Evolutionary conservation across 2,888 invertebrate species (phyloP), one percentile per base, ranked within the genome.

Genomic region (Antheraea assamensis): DNA sequence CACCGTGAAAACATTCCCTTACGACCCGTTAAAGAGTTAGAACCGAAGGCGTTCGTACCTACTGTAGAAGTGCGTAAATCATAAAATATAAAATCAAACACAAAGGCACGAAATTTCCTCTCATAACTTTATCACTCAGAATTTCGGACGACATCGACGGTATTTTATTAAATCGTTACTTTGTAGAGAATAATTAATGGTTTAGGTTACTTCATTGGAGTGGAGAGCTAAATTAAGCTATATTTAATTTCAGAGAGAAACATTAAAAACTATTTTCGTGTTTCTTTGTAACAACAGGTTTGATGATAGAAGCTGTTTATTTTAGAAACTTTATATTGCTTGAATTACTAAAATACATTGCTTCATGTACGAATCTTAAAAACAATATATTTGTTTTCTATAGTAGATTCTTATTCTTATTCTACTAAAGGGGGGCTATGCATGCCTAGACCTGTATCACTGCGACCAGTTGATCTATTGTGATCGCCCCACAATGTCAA

Each of bases 11-110:
- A 76, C 76, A 76, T 74, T 75, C 74, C 58, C 49, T 35, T 74
- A 77, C 78, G 76, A 75, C 66, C 75, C 72, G 68, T 77, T 75
- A 72, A 74, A 76, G 77, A 74, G 68, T 68, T 58, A 70, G 73
- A 73, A 70, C 58, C 58, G 70, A 68, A 68, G 4, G 68, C 68
- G 68, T 68, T 68, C 68, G 35, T 35, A 35, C 35, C 35, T 31
- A 68, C 68, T 21, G 68, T 21, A 68, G 68, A 35, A 68, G 35
- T 68, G 70, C 73, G 70, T 73, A 70, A 73, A 70, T 73, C 70
- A 73, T 73, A 70, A 73, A 73, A 42, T 73, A n/a, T 68, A 68
- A 68, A 68, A 21, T 73, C 58, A 24, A 52, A 73, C 70, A 73
- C 68, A 70, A 70, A 70, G 70, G 55, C 73, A 58, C 42, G 70